Base-by-base conservation (phyloP, 1,140 invertebrate genomes). In the Carcinoscorpius rotundicauda region DNA sequence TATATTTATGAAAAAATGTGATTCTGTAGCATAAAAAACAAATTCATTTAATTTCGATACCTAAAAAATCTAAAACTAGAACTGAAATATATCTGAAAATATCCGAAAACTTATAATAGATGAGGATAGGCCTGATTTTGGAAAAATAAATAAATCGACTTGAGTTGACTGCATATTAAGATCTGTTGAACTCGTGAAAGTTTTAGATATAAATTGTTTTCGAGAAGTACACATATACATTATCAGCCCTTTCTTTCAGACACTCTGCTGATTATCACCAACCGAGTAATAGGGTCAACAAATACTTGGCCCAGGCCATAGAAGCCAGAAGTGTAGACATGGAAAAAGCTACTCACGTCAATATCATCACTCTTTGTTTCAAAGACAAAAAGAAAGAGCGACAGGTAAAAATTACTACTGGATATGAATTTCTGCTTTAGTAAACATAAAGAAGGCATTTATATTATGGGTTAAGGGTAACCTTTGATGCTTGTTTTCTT, bases 221-320 rank as follows among this genome's bases (percentile, higher is more conserved):
- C 29, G 29, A 52, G 6, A 6, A 11, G 11, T 56, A 10, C 55
- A 59, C 9, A 3, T 48, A 59, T 49, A 59, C 48, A 5, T 59
- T 10, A 6, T 8, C 29, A 29, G 29, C 29, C 29, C 29, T 29
- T 29, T 29, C 29, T 29, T 29, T 29, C 62, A 70, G 70, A 49
- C 64, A 67, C 61, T 70, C 69, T 50, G 60, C 65, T 52, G 60
- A 60, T 5, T 69, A 70, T 11, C 61, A 74, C 69, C 64, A 73
- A 53, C 72, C 73, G 9, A 69, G 68, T 3, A 70, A 68, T 86
- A 88, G 90, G 69, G 89, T 93, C 49, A 93, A 93, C 81, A 93
- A 92, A 76, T 93, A 91, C 78, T 81, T 94, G 66, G 86, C 87
- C 60, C 89, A 92, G 78, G 90, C 90, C 3, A 92, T 94, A 69